phyloP scores from a whole-genome alignment of 2,113 vertebrate species.

The Pholis gunnellus region DNA sequence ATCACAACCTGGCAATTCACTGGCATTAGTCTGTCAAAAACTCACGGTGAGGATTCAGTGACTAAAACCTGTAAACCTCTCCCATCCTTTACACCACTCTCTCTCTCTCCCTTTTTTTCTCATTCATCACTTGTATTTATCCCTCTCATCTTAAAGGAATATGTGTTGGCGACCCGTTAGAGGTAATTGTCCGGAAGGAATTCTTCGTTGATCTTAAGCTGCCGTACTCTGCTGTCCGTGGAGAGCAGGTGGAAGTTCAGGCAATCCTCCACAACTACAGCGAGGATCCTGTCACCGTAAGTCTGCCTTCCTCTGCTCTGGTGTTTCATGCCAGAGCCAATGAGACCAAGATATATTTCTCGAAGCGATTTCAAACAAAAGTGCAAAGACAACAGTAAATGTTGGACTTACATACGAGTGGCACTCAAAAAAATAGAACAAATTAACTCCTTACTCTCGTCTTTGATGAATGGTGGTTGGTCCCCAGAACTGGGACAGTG shows the following conservation, averaged over 20 bases:
- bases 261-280: slow-evolving; percentile 81
- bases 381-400: neutral
- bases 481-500: neutral
- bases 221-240: slow-evolving; percentile 81
- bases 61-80: neutral
- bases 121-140: neutral
- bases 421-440: neutral
- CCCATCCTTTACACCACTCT: neutral
- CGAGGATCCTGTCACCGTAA: slow-evolving; percentile 58
- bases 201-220: slow-evolving; percentile 90
- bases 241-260: slow-evolving; percentile 83
- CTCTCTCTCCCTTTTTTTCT: neutral
- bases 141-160: slow-evolving; percentile 81
- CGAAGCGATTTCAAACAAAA: too few species aligned
- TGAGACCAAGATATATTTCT: too few species aligned
- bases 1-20: slow-evolving; percentile 93
- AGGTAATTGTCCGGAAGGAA: slow-evolving; percentile 84
- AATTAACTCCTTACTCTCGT: neutral
- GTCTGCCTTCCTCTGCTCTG: slow-evolving; percentile 14
- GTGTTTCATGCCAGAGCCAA: too few species aligned
- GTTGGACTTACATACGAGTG: neutral
- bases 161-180: slow-evolving; percentile 88
- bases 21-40: slow-evolving; percentile 87
- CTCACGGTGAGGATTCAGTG: slow-evolving; percentile 57
- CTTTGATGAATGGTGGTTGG: neutral